These are phyloP conservation scores for Clarias platycephalus DNA, from an alignment of 2,797 vertebrate genomes.

Conservation along the genomic window DNA sequence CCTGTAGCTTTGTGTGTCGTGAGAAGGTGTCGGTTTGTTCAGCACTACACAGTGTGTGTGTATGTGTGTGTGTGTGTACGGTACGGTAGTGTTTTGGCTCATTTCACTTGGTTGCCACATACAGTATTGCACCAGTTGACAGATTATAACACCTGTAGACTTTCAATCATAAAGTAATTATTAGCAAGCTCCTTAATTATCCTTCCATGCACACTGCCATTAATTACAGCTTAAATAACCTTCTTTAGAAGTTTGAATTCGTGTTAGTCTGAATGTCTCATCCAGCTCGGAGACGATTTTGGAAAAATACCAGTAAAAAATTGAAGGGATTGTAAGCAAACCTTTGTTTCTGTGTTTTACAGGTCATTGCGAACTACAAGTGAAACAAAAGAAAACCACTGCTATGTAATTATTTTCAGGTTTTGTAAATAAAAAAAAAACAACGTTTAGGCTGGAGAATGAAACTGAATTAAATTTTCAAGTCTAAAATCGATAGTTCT, in stretches of 20 bases:
- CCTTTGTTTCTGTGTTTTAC: too few species aligned
- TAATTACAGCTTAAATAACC: constrained; percentile 30
- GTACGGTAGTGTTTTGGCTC: neutral
- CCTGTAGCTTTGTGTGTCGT: neutral
- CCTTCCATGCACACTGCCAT: neutral
- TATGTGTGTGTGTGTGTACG: neutral
- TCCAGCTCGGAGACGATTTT: too few species aligned
- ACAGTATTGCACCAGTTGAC: neutral
- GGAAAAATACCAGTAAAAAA: neutral
- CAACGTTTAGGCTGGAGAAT: constrained; percentile 7
- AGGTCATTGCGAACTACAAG: neutral
- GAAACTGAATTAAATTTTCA: constrained; percentile 11
- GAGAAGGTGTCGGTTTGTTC: neutral
- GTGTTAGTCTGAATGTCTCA: too few species aligned
- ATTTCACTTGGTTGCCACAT: neutral
- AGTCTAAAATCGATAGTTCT: constrained; percentile 34
- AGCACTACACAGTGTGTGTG: neutral
- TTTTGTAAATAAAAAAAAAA: constrained; percentile 5
- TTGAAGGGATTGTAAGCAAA: neutral
- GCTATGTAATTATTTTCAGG: constrained; percentile 19
- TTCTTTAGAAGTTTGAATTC: constrained; percentile 19
- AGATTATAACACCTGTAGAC: neutral
- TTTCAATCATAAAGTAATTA: constrained; percentile 18
- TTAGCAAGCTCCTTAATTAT: neutral
- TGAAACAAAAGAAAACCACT: neutral